These are phyloP conservation scores for Otolemur garnettii DNA, from an alignment of 2,113 vertebrate genomes.

Conservation along the genomic window DNA sequence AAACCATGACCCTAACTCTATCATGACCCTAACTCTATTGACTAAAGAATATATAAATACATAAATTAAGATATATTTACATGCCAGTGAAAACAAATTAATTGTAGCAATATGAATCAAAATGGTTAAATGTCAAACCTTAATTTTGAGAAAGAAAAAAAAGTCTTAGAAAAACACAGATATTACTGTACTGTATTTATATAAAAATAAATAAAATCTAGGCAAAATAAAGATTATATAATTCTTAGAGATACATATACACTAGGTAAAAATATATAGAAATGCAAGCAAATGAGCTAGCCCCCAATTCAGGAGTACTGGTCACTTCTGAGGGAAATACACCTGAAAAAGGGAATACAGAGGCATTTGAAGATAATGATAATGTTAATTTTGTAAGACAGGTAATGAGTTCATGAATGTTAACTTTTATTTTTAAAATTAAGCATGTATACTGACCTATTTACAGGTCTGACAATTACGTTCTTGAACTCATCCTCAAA, in stretches of 20 bases:
- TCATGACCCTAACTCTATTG: not conserved
- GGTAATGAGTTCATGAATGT: not conserved
- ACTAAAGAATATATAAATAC: not conserved
- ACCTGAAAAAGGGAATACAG: not conserved
- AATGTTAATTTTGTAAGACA: not conserved
- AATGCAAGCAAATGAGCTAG: not conserved
- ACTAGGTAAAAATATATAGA: not conserved
- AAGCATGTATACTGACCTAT: not conserved
- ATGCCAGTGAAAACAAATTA: conserved; percentile 10
- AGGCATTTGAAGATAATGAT: not conserved
- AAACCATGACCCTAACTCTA: not conserved
- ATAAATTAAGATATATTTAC: not conserved
- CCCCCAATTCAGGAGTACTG: not conserved
- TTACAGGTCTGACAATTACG: too few relatives aligned
- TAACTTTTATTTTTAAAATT: conserved; percentile 11
- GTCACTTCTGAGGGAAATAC: not conserved
- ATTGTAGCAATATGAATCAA: not conserved
- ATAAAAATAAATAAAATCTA: not conserved
- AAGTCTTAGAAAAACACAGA: not conserved
- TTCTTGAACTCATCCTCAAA: too few relatives aligned
- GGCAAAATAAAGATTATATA: not conserved
- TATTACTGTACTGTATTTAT: not conserved
- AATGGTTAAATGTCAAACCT: not conserved
- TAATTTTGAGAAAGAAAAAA: not conserved
- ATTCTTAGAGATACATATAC: not conserved